A percentile compares a stretch with the other conserved stretches of the same genome.
Evolutionary conservation across 1,140 invertebrate genomes (phyloP).

Genomic region (Hyposmocoma kahamanoa): DNA sequence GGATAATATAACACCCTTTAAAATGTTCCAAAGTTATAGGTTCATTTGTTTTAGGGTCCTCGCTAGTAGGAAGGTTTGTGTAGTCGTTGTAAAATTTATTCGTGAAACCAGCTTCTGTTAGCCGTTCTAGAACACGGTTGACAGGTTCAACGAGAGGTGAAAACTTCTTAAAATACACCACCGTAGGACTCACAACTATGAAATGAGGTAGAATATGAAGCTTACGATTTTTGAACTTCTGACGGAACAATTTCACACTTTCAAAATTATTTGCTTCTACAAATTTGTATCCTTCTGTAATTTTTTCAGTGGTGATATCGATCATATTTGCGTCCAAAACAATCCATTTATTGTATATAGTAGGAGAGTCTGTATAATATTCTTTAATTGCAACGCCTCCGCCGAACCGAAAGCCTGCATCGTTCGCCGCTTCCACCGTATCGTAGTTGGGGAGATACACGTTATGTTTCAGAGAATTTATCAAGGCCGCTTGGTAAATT

Average conservation of each 20-base stretch:
- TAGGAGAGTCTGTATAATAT: constrained; percentile 37
- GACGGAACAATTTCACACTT: constrained; percentile 1
- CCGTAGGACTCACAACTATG: constrained; percentile 32
- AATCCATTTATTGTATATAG: constrained; percentile 38
- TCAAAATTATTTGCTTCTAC: constrained; percentile 45
- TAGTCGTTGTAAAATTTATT: constrained; percentile 39
- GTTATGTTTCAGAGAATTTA: constrained; percentile 40
- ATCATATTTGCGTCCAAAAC: constrained; percentile 32
- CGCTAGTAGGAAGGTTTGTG: constrained; percentile 10
- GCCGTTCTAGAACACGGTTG: constrained; percentile 30
- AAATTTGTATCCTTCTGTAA: constrained; percentile 43
- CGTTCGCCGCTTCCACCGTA: constrained; percentile 39
- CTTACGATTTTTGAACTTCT: not conserved
- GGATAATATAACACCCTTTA: constrained; percentile 45
- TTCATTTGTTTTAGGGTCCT: constrained; percentile 8
- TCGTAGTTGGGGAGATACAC: constrained; percentile 31
- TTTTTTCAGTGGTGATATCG: constrained; percentile 19
- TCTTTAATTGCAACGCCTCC: constrained; percentile 44
- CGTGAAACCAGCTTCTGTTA: constrained; percentile 38
- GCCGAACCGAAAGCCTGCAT: constrained; percentile 37
- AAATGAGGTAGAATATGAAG: constrained; percentile 33
- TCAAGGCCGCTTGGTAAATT: constrained; percentile 50
- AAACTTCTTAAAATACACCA: constrained; percentile 55
- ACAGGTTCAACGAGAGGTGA: constrained; percentile 35
- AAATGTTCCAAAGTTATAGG: constrained; percentile 40